Base-by-base conservation (phyloP, 2,888 invertebrate genomes). In the Myopa tessellatipennis region DNA sequence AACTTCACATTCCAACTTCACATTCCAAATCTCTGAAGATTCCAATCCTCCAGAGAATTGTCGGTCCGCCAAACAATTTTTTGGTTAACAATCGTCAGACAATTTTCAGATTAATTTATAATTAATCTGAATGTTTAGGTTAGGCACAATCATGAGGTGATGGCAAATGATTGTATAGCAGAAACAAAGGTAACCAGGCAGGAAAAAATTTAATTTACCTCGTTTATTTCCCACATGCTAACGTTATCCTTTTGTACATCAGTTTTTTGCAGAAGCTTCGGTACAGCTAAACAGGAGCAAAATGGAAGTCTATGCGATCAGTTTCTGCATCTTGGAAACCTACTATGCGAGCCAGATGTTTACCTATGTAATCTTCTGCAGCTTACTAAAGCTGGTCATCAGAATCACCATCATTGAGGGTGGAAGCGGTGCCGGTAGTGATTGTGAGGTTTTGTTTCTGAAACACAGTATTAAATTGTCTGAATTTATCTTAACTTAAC, bases 391-490 rank as follows among this genome's bases (percentile, higher is more conserved):
- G n/a, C n/a, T 91, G 26, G 95, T 96, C 91, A 96, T 96, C 60
- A 99, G 88, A 1, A 99, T 97, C 99, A 26, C 98, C 99, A 89
- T 99, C 99, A 87, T 98, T 99, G 80, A 99, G 90, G 0, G 98
- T 98, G 4, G 98, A 98, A 0, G 99, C 97, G 91, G 99, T 99
- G 68, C 97, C 99, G 45, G 99, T 99, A 0, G 99, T 99, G 0
- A 99, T 96, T 3, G 98, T 98, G 8, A 97, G 97, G 88, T 95
- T 94, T 84, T 97, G 97, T 85, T 91, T 95, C 91, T 97, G 97
- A 88, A 99, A 99, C 99, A 0, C 99, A 0, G 99, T 96, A 26
- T 93, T 91, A 58, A 99, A 90, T 84, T 94, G 93, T 3, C 90
- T 91, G 85, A 99, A 96, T 88, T 98, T 99, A 16, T 95, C 96